Evolutionary conservation across 1,140 invertebrate genomes (phyloP), one percentile per base, ranked within the genome.

Genomic region (Ganaspis sp.): DNA sequence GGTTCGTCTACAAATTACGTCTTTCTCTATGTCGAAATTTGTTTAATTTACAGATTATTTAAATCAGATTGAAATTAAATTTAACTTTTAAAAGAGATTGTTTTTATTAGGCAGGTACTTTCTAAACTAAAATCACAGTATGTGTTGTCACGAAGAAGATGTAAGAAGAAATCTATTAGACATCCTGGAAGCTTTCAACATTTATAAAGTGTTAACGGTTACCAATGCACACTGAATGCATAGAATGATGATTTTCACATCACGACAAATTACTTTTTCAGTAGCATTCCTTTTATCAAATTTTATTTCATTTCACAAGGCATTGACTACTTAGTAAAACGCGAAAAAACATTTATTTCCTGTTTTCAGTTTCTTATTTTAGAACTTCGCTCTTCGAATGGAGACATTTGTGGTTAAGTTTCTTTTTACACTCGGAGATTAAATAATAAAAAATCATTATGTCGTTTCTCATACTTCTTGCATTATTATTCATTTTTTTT

Each of bases 101-200:
- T 64, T 29, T 64, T 5, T 9, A 64, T 26, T 26, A 4, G 1
- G 23, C 12, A 29, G 8, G 26, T 64, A 23, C 54, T 64, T 64
- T 64, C 58, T 64, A 64, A 29, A 64, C n/a, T 29, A 34, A 64
- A 64, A 64, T 34, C 26, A n/a, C 1, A 26, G 23, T 64, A 64
- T 21, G n/a, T 1, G 15, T 64, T 64, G 4, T 34, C 26, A 64
- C 23, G 58, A 64, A 29, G 15, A 8, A 34, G 21, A 64, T 64
- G 23, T 9, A 21, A n/a, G 12, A 26, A 29, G 29, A 29, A 34
- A 29, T 26, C 26, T 15, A n/a, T 26, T 64, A 29, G 6, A 64
- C 58, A 64, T 64, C 58, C 12, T 64, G 12, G 1, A 64, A 15
- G 58, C 12, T n/a, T 29, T 64, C 11, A 64, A 29, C 26, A n/a